Evolutionary conservation across 2,888 invertebrate genomes (phyloP).

Genomic region (Pollenia labialis): DNA sequence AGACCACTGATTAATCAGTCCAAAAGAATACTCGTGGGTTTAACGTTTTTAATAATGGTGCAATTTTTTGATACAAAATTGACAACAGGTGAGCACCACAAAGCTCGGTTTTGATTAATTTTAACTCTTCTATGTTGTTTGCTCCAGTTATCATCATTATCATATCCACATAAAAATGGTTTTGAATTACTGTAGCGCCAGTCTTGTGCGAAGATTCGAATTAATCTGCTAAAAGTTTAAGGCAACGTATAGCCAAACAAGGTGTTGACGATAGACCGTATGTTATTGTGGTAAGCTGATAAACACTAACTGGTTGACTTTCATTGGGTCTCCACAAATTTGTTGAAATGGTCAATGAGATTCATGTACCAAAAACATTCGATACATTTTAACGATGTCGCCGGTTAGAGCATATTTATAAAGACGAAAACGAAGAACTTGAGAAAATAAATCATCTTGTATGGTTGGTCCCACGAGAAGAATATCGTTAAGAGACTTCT

Average conservation of each 20-base stretch:
- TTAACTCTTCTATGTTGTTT: no score
- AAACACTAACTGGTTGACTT: conserved; percentile 10
- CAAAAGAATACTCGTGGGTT: no score
- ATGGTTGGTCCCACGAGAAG: conserved; percentile 28
- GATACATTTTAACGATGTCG: conserved; percentile 45
- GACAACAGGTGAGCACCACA: no score
- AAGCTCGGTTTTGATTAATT: no score
- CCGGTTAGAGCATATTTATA: conserved; percentile 30
- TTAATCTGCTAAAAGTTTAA: conserved; percentile 8
- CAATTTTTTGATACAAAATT: no score
- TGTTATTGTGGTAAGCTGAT: conserved; percentile 15
- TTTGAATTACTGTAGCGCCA: not conserved
- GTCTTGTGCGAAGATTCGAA: not conserved
- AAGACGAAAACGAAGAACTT: conserved; percentile 39
- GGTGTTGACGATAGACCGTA: conserved; percentile 18
- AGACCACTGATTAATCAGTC: no score
- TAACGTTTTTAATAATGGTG: no score
- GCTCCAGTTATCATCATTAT: no score
- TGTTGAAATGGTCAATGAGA: conserved; percentile 18
- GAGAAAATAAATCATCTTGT: conserved; percentile 33
- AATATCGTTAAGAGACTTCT: conserved; percentile 50
- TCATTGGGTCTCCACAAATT: conserved; percentile 43
- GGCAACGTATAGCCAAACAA: no score
- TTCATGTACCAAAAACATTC: conserved; percentile 45
- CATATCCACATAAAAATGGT: no score